These are phyloP conservation scores for Xestia sexstrigata DNA, from an alignment of 2,888 invertebrate genomes.

Conservation along the genomic window DNA sequence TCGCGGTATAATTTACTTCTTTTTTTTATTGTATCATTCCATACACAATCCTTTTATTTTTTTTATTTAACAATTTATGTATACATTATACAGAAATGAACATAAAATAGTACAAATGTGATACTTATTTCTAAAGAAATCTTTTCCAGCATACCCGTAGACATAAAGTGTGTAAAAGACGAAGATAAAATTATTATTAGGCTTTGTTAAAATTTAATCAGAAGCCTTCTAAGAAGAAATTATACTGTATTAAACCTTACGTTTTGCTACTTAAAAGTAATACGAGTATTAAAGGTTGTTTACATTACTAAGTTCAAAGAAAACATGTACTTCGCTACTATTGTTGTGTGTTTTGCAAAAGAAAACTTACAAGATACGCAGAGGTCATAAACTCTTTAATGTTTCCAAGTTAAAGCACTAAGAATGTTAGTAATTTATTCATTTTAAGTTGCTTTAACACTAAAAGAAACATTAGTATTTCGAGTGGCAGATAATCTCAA, in stretches of 20 bases:
- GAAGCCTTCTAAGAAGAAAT: background rate
- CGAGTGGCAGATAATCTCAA: background rate
- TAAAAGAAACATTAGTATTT: slow-evolving; percentile 15
- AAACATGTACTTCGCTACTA: too few species aligned
- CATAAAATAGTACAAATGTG: too few species aligned
- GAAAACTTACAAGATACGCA: slow-evolving; percentile 1
- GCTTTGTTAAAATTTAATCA: background rate
- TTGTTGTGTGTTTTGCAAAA: background rate
- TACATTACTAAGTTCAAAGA: background rate
- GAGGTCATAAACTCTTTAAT: background rate
- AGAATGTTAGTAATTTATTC: slow-evolving; percentile 3
- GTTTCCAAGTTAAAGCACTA: background rate
- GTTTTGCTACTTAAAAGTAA: background rate
- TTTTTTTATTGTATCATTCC: too few species aligned
- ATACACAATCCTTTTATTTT: too few species aligned
- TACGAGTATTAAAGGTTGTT: background rate
- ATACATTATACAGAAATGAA: too few species aligned
- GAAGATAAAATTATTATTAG: background rate
- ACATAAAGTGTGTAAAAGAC: too few species aligned
- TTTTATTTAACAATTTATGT: too few species aligned
- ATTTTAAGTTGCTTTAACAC: slow-evolving; percentile 3
- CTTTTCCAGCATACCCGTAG: too few species aligned
- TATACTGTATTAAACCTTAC: background rate
- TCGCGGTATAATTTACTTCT: background rate
- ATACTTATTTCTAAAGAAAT: too few species aligned